Percentiles rank a stretch among this genome's conserved stretches.
Evolutionary conservation across 2,888 invertebrate genomes (phyloP).

Genomic region (Megalurothrips usitatus): DNA sequence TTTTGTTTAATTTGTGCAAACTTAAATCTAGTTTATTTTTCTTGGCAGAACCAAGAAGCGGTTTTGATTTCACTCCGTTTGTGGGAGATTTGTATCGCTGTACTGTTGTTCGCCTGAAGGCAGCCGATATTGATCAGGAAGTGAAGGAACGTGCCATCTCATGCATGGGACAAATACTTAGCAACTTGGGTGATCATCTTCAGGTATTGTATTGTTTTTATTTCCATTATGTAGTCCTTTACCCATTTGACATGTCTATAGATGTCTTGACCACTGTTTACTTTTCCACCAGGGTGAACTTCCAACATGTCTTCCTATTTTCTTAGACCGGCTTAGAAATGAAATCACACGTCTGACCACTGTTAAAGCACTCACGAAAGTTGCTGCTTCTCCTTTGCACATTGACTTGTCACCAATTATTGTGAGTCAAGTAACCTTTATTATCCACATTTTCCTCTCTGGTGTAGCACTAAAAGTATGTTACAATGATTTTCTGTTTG

Average conservation of each 20-base stretch:
- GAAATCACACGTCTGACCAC: slow-evolving; percentile 96
- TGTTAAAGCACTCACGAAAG: slow-evolving; percentile 91
- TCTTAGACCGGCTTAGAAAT: slow-evolving; percentile 89
- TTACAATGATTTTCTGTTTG: slow-evolving; percentile 38
- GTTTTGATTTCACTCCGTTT: slow-evolving; percentile 72
- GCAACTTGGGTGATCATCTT: slow-evolving; percentile 84
- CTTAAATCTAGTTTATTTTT: slow-evolving; percentile 36
- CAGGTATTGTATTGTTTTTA: slow-evolving; percentile 46
- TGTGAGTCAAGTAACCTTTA: slow-evolving; percentile 48
- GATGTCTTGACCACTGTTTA: background rate
- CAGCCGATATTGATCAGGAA: slow-evolving; percentile 98
- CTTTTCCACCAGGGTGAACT: slow-evolving; percentile 58
- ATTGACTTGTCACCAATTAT: slow-evolving; percentile 79
- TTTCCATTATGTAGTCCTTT: background rate
- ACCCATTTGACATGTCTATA: too few species aligned
- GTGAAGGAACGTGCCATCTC: slow-evolving; percentile 97
- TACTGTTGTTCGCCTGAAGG: slow-evolving; percentile 78
- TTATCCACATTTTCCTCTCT: slow-evolving; percentile 29
- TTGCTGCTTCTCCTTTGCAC: slow-evolving; percentile 82
- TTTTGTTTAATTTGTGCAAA: background rate
- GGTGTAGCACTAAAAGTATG: slow-evolving; percentile 12
- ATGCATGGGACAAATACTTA: slow-evolving; percentile 92
- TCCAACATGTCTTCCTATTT: slow-evolving; percentile 83
- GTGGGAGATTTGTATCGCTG: slow-evolving; percentile 77
- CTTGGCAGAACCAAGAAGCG: slow-evolving; percentile 47